Evolutionary conservation across 2,888 invertebrate species (phyloP), one percentile per base, ranked within the genome.

Genomic region (Leptinotarsa peninsularis): DNA sequence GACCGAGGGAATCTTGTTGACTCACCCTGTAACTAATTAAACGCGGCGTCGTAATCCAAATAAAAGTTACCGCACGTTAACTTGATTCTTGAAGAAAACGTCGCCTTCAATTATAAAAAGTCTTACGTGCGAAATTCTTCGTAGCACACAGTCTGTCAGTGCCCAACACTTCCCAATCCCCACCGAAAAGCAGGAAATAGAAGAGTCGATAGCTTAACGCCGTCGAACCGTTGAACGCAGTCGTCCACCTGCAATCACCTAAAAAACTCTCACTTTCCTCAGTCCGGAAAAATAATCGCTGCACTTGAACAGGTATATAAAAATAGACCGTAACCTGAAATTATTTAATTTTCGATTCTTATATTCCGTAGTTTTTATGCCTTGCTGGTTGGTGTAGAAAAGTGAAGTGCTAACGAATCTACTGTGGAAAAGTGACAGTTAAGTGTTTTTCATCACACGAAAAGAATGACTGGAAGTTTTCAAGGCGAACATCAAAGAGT

Each of bases 211-310:
- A 63, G 63, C 63, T 68, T 76, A 72, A 50, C 71, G 60, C 27
- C 54, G 23, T 33, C 75, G 72, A 72, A 72, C 70, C 58, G 60
- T 60, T 63, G 50, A 67, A 60, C 52, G 74, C 79, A 79, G 79
- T 79, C 54, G 50, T 71, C 73, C 71, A 49, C 33, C 54, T 73
- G 74, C 74, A 49, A 78, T 70, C 75, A 67, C 52, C 74, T 72
- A 71, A 78, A 78, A 78, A 78, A 76, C 79, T 77, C 76, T 77
- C 73, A 73, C 77, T 77, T 74, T 76, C 73, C 71, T 67, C 23
- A n/a, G 56, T 70, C 68, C 72, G 60, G 50, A 73, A 68, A 73
- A 60, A 52, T 54, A 18, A 52, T 21, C 49, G 72, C 52, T 66
- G 58, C 72, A 33, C 71, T 76, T 17, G 43, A 63, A 70, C 78